Evolutionary conservation across 2,888 invertebrate species (phyloP), one percentile per base, ranked within the genome.

Genomic region (Epinotia bilunana): DNA sequence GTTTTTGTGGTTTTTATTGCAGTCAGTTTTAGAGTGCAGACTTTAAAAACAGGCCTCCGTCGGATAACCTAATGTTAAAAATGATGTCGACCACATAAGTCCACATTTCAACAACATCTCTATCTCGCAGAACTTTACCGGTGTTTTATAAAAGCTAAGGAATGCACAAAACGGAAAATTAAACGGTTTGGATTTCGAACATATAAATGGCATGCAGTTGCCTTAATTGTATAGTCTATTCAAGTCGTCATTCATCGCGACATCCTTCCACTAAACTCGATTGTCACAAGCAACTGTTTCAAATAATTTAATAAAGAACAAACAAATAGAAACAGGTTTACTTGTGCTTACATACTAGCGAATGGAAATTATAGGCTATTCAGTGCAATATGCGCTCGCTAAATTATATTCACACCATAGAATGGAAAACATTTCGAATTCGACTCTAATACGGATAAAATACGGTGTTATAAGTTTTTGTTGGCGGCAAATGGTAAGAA

Each of bases 331-430:
- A 87, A 87, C 88, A 83, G 86, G 88, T 88, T 87, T 80, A 78
- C 80, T 85, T 83, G 82, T 83, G 78, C 76, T 77, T 76, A 80
- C 73, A 77, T 77, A 78, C 81, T 81, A 81, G 80, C 80, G 83
- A 84, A 84, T 83, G 80, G 83, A 84, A 87, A 87, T 87, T 86
- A 86, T 81, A 77, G 76, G 79, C 83, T 79, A 87, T 88, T 87
- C 85, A 86, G 82, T 80, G 79, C 77, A 84, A 83, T 80, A 81
- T 80, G 78, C 80, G 18, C 20, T 46, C 18, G 55, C 62, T 55
- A 72, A 75, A 13, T 71, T 9, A 60, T n/a, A 20, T 60, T 13
- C 11, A 6, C 16, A 33, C 9, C 4, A 11, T 33, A 43, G 53
- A 71, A 53, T 3, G 1, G 0, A 43, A 53, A 55, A 23, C 33